Evolutionary conservation across 2,888 invertebrate species (phyloP), one percentile per base, ranked within the genome.

Genomic region (Siphonodentalium dalli): DNA sequence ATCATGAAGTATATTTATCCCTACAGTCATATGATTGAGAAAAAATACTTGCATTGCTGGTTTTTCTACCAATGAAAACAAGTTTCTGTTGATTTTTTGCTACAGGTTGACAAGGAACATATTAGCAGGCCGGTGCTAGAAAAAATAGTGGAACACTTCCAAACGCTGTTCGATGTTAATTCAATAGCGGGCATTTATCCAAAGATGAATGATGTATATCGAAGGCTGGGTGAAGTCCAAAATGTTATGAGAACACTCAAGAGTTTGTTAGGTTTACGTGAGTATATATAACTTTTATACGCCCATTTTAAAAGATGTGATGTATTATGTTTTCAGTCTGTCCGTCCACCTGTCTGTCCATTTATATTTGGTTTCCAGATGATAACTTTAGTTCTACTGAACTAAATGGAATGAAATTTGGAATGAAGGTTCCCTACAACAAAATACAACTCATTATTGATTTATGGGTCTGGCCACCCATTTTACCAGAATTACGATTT

Each of bases 171-270:
- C 69, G 79, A 80, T 47, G 74, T 78, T 2, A 67, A 74, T 0
- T 60, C 59, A n/a, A 52, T 77, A 18, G 67, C 73, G 0, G 79
- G 79, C 2, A 67, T 79, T 13, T 77, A 73, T 43, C 71, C 79
- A 9, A 55, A 75, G n/a, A 79, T 80, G 79, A 80, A 75, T 49
- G 76, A 80, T 35, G 60, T 80, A 53, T 80, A 79, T 61, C 67
- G 65, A 21, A 71, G 71, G 20, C 64, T 76, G 26, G 77, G 77
- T 15, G 79, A 80, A 52, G 69, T 72, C 11, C 70, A 74, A 47
- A 79, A 79, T 58, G 71, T 79, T 5, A 64, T 74, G 38, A 71
- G 69, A 37, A 75, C 78, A 7, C 65, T 80, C 7, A 69, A 66
- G 41, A 69, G 72, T 46, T 59, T 78, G 4, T 66, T 80, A 3